These are phyloP conservation scores for Gavialis gangeticus DNA, from an alignment of 2,113 vertebrate genomes.

Conservation along the genomic window DNA sequence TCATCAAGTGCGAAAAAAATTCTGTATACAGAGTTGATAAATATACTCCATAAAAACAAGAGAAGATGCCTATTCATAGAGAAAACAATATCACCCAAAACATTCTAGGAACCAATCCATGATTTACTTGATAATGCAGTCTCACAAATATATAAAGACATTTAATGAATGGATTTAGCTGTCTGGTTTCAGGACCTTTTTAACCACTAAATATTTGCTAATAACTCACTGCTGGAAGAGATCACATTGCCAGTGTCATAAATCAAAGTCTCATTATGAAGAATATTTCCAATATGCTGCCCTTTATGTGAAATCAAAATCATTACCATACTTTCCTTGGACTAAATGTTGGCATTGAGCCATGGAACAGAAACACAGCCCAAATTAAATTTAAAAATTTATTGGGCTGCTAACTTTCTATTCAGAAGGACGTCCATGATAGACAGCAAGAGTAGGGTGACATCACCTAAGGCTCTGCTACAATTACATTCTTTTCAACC, in stretches of 20 bases:
- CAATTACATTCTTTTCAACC: background rate
- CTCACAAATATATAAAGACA: conserved; percentile 25
- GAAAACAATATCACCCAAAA: background rate
- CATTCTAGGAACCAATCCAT: conserved; percentile 3
- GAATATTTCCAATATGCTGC: background rate
- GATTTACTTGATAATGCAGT: conserved; percentile 15
- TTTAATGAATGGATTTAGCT: conserved; percentile 7
- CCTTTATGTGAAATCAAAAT: conserved; percentile 10
- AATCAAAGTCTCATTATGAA: conserved; percentile 39
- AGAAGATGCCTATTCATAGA: background rate
- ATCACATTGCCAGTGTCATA: background rate
- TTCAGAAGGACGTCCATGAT: background rate
- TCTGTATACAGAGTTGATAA: background rate
- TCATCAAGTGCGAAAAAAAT: background rate
- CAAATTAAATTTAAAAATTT: background rate
- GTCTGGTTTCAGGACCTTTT: conserved; percentile 33
- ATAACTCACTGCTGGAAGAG: conserved; percentile 4
- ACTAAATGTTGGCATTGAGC: background rate
- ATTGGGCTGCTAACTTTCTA: background rate
- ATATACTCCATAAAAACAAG: background rate
- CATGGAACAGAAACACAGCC: background rate
- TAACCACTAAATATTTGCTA: conserved; percentile 39
- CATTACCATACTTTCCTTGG: background rate
- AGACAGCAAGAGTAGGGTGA: background rate
- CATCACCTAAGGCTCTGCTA: background rate